Evolutionary conservation across 2,113 vertebrate species (phyloP).

Genomic region (Plecturocebus donacophilus): DNA sequence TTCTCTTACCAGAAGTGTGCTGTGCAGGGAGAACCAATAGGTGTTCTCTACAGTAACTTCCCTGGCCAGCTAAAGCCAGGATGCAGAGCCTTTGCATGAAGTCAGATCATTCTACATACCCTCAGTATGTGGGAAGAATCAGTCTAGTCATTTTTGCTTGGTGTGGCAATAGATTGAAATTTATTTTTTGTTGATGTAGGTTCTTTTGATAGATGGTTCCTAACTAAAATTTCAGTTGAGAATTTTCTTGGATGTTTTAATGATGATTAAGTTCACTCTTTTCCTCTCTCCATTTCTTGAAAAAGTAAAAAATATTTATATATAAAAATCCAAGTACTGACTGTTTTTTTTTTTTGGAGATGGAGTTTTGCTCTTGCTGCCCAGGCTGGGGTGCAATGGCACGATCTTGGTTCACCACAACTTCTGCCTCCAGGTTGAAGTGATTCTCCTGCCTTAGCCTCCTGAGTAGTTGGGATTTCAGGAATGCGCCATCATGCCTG

Average conservation of each 20-base stretch:
- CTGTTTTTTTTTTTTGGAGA: no score
- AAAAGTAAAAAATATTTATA: slow-evolving; percentile 5
- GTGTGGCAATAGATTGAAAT: neutral
- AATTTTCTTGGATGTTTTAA: slow-evolving; percentile 9
- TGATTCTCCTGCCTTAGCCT: no score
- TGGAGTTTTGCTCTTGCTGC: no score
- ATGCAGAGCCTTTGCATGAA: neutral
- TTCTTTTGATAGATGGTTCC: neutral
- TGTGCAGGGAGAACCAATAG: neutral
- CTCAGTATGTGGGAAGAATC: neutral
- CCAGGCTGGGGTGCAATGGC: no score
- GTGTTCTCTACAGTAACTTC: neutral
- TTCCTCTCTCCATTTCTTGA: neutral
- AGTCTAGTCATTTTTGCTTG: neutral
- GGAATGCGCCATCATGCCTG: no score
- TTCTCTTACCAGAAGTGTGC: neutral
- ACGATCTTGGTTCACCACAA: no score
- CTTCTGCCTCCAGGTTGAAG: no score
- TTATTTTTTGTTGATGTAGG: neutral
- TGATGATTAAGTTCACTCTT: neutral
- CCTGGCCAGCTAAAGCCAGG: neutral
- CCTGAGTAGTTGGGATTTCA: no score
- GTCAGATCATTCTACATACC: neutral
- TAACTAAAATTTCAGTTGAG: slow-evolving; percentile 14
- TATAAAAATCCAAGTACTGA: neutral